Evolutionary conservation across 2,113 vertebrate genomes (phyloP).

Genomic region (Forbesichthys agassizii): DNA sequence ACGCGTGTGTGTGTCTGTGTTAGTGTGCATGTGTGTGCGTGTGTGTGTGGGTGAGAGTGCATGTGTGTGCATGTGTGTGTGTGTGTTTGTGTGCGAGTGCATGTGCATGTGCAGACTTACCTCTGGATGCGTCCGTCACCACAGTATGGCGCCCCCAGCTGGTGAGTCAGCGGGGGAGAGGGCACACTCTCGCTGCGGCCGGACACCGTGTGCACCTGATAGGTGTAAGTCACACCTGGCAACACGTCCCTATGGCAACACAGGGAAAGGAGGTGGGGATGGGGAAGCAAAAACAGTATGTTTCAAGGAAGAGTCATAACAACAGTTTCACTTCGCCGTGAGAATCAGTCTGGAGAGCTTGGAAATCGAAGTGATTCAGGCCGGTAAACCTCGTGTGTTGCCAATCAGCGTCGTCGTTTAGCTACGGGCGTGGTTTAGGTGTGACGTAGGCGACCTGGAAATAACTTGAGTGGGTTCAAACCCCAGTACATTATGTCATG

Average conservation of each 20-base stretch:
- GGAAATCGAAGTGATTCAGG: no score
- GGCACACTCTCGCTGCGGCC: slow-evolving; percentile 84
- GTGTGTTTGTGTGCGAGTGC: no score
- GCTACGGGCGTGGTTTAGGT: no score
- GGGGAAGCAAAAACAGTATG: not conserved
- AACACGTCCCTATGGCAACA: slow-evolving; percentile 81
- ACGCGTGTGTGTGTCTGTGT: not conserved
- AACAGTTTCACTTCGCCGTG: not conserved
- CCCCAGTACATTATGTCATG: no score
- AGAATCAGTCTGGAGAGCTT: no score
- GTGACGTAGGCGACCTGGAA: no score
- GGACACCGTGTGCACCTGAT: slow-evolving; percentile 84
- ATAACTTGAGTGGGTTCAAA: no score
- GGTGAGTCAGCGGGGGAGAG: slow-evolving; percentile 82
- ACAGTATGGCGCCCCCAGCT: slow-evolving; percentile 88
- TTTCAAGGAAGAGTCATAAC: not conserved
- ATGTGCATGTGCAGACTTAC: slow-evolving; percentile 67
- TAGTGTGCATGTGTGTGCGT: not conserved
- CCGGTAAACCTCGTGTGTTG: no score
- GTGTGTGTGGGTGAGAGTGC: not conserved
- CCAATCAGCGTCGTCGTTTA: no score
- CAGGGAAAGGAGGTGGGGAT: slow-evolving; percentile 18
- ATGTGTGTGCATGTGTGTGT: no score
- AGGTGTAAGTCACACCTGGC: slow-evolving; percentile 79
- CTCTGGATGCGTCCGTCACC: slow-evolving; percentile 93